Base-by-base conservation (phyloP, 1,140 invertebrate species). In the Macrotrachela quadricornifera region DNA sequence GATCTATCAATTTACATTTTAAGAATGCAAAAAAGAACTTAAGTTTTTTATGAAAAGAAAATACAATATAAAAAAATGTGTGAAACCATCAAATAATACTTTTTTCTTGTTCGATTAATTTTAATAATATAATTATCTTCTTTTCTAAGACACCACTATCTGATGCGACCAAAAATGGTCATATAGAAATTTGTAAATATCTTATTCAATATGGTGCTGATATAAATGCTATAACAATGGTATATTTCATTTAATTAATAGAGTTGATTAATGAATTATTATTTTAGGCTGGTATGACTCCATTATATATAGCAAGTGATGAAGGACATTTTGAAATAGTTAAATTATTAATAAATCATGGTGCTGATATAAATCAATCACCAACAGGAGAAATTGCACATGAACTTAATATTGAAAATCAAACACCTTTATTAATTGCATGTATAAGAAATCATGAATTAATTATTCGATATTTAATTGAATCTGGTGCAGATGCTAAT, bases 271-370 rank as follows among this genome's bases (percentile, higher is more conserved):
- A 39, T 9, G 8, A 39, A 9, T 39, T 39, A 39, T 9, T 9
- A 39, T 9, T 9, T 12, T 12, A 48, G 52, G 41, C 54, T 8
- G 54, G 54, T 11, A 38, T 44, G 60, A 90, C 87, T 17, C 82
- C 86, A 43, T 67, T 92, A 39, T 83, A 88, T 68, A 77, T 85
- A 62, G 85, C 85, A 37, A 77, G 80, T 6, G 81, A 81, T 63
- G 82, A 85, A 62, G 86, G 85, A 0, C 80, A 88, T 67, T 68
- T 77, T 30, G 72, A 76, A 43, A 81, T 87, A n/a, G n/a, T n/a
- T n/a, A n/a, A n/a, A n/a, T n/a, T n/a, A n/a, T n/a, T n/a, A n/a
- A n/a, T n/a, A n/a, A n/a, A n/a, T n/a, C n/a, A n/a, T n/a, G n/a
- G n/a, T n/a, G n/a, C n/a, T n/a, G n/a, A n/a, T n/a, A n/a, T n/a